Evolutionary conservation across 1,140 invertebrate genomes (phyloP), one percentile per base, ranked within the genome.

Genomic region (Papilio helenus): DNA sequence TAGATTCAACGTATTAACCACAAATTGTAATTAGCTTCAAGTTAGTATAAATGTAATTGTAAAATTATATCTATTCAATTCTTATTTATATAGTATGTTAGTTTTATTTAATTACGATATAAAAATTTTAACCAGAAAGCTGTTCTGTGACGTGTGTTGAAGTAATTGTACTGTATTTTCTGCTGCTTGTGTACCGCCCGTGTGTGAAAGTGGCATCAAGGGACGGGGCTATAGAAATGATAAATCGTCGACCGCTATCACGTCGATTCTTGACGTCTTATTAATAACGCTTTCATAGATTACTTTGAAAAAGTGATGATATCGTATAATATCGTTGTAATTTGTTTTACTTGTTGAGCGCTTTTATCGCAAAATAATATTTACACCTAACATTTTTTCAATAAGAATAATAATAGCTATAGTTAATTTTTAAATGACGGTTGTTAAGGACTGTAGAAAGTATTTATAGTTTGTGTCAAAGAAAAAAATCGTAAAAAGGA

Each of bases 261-360:
- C 61, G 23, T 68, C 61, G 23, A 68, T 29, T 68, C 26, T 68
- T 68, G 61, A 68, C 61, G 12, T 68, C 61, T 68, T 68, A 68
- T 68, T 68, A 68, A 68, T 68, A 68, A 68, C 61, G 61, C 26
- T 68, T 68, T 68, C 26, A 68, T 29, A 68, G 61, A 68, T 68
- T 68, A 68, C 61, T 68, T 68, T 68, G 61, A 68, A 68, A 68
- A 68, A 68, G 61, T 68, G 61, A 68, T 68, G 26, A 68, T 68
- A 68, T 68, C 61, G 61, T 29, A 26, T 61, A 65, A 29, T 65
- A 65, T 65, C 26, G 26, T 1, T 1, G 26, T 68, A 68, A 68
- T 68, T 68, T 68, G 26, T 68, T 29, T 29, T 29, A 68, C 61
- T 68, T 68, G 61, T 68, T 68, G 61, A 68, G 12, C 20, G 23